phyloP scores from a whole-genome alignment of 2,797 vertebrate species.

The Triplophysa yarkandensis region DNA sequence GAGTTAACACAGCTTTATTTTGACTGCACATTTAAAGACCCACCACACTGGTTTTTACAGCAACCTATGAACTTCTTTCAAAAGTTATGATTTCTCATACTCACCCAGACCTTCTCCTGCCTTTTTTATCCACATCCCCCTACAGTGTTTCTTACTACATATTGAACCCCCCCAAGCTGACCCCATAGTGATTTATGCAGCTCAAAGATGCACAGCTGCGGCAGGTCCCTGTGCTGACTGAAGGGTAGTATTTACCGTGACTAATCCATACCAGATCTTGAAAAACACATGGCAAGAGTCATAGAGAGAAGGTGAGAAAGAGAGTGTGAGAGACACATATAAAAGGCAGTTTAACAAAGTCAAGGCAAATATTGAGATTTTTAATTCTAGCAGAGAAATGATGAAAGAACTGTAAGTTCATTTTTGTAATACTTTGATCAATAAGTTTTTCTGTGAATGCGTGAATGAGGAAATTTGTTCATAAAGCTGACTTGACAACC shows the following conservation, averaged over 20 bases:
- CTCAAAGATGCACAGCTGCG: conserved; percentile 82
- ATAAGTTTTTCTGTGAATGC: conserved; percentile 11
- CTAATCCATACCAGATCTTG: conserved; percentile 84
- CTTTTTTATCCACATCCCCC: conserved; percentile 58
- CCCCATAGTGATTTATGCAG: conserved; percentile 78
- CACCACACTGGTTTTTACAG: conserved; percentile 11
- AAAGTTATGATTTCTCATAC: conserved; percentile 42
- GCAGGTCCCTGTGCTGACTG: conserved; percentile 71
- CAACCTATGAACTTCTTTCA: conserved; percentile 43
- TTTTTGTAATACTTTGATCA: background rate
- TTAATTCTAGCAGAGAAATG: background rate
- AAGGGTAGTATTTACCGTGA: conserved; percentile 79
- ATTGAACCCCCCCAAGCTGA: conserved; percentile 62
- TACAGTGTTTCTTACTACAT: conserved; percentile 60
- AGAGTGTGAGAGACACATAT: conserved; percentile 21
- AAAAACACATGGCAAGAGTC: conserved; percentile 62
- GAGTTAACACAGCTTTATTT: background rate
- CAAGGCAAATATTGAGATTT: background rate
- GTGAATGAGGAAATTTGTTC: conserved; percentile 6
- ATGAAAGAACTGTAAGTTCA: background rate
- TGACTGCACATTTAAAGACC: conserved; percentile 10
- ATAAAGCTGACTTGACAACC: background rate
- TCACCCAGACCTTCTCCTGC: conserved; percentile 46
- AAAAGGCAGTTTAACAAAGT: conserved; percentile 21
- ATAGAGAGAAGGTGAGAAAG: conserved; percentile 27